phyloP scores from a whole-genome alignment of 2,888 invertebrate species.

The Augiades crinisus region DNA sequence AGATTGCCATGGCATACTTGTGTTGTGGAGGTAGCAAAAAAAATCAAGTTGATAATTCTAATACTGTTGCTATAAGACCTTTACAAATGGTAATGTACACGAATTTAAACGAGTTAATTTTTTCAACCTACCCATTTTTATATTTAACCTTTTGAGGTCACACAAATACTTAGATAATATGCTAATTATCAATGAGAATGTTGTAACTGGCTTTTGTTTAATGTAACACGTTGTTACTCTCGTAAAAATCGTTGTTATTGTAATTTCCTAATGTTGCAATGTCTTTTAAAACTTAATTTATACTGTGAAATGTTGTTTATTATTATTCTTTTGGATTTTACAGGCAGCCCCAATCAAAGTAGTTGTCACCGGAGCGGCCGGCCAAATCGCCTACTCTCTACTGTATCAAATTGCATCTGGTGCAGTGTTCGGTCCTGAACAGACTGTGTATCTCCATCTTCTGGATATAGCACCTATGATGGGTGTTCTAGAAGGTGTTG shows the following conservation, averaged over 20 bases:
- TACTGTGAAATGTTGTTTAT: too few species aligned
- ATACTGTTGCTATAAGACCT: slow-evolving; percentile 35
- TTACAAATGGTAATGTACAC: slow-evolving; percentile 41
- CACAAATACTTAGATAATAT: not conserved
- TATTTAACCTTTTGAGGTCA: not conserved
- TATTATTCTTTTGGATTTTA: slow-evolving; percentile 8
- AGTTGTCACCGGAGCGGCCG: slow-evolving; percentile 98
- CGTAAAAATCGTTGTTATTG: too few species aligned
- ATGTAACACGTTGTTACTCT: too few species aligned
- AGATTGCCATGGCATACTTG: slow-evolving; percentile 41
- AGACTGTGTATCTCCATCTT: slow-evolving; percentile 93
- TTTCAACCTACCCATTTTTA: not conserved
- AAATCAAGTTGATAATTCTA: slow-evolving; percentile 32
- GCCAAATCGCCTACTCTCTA: slow-evolving; percentile 99
- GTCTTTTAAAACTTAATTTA: too few species aligned
- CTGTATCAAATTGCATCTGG: slow-evolving; percentile 97
- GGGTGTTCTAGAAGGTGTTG: slow-evolving; percentile 98
- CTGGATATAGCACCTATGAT: slow-evolving; percentile 98
- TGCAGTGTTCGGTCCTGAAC: slow-evolving; percentile 95
- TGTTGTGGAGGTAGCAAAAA: slow-evolving; percentile 43
- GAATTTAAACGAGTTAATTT: not conserved
- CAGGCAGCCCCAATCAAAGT: slow-evolving; percentile 94
- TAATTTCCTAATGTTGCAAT: too few species aligned
- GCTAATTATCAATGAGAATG: too few species aligned
- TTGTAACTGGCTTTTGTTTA: too few species aligned